These are phyloP conservation scores for Rhizomys pruinosus DNA, from an alignment of 2,113 vertebrate genomes.

Conservation along the genomic window DNA sequence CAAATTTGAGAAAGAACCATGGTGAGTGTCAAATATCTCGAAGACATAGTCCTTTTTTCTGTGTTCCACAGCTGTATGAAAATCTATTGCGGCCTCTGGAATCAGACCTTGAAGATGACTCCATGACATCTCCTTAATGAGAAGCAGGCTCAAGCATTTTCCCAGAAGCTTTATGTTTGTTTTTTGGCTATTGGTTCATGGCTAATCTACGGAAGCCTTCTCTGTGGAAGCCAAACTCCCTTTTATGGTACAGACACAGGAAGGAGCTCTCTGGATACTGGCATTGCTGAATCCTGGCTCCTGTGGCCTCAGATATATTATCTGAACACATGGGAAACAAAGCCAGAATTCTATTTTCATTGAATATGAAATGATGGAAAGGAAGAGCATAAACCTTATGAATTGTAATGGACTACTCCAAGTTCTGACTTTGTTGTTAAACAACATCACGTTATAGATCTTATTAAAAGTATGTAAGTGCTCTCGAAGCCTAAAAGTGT, in stretches of 20 bases:
- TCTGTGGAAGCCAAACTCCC: neutral
- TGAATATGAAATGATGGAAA: neutral
- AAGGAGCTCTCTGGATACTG: neutral
- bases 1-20: neutral
- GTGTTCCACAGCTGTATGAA: neutral
- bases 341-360: neutral
- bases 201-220: neutral
- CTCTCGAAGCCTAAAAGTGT: neutral
- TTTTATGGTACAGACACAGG: neutral
- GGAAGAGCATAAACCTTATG: neutral
- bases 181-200: neutral
- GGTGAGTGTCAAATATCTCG: accelerated
- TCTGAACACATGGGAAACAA: neutral
- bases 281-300: accelerated
- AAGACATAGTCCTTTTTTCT: neutral
- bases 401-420: neutral
- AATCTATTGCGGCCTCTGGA: neutral
- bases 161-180: neutral
- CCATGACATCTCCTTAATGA: accelerated
- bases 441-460: neutral
- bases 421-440: neutral
- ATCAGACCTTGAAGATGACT: neutral
- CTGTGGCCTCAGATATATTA: neutral
- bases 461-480: neutral
- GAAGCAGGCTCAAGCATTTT: neutral